phyloP scores from a whole-genome alignment of 2,888 invertebrate genomes.

The Himalopsyche japonica region DNA sequence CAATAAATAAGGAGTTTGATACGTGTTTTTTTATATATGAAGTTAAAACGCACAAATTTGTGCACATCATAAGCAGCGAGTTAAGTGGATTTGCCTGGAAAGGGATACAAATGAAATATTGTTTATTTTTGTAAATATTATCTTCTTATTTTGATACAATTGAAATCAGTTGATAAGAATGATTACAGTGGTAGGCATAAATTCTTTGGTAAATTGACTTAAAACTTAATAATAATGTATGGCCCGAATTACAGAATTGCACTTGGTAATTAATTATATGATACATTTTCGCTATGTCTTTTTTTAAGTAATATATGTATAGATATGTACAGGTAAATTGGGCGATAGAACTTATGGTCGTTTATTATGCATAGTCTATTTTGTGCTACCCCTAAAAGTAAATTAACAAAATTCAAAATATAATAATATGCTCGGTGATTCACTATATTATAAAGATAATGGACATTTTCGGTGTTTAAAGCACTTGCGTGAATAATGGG shows the following conservation, averaged over 20 bases:
- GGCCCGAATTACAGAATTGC: slow-evolving; percentile 18
- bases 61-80: too few species aligned
- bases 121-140: neutral
- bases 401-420: neutral
- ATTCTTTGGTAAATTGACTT: neutral
- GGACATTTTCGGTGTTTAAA: slow-evolving; percentile 29
- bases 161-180: neutral
- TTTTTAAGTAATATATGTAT: neutral
- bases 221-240: neutral
- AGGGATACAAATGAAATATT: neutral
- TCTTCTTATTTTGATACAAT: neutral
- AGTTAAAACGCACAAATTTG: too few species aligned
- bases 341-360: slow-evolving; percentile 6
- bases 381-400: slow-evolving; percentile 28
- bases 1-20: too few species aligned
- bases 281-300: neutral
- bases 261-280: slow-evolving; percentile 9
- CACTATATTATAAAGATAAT: slow-evolving; percentile 10
- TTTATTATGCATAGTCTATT: neutral
- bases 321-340: slow-evolving; percentile 1
- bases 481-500: slow-evolving; percentile 37
- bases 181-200: neutral
- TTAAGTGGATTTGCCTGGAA: neutral
- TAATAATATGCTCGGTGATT: slow-evolving; percentile 19
- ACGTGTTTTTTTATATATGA: too few species aligned